Evolutionary conservation across 92 coral and sea anemone genomes (phyloP), one percentile per base, ranked within the genome.

Genomic region (Phenganax stokvisi): DNA sequence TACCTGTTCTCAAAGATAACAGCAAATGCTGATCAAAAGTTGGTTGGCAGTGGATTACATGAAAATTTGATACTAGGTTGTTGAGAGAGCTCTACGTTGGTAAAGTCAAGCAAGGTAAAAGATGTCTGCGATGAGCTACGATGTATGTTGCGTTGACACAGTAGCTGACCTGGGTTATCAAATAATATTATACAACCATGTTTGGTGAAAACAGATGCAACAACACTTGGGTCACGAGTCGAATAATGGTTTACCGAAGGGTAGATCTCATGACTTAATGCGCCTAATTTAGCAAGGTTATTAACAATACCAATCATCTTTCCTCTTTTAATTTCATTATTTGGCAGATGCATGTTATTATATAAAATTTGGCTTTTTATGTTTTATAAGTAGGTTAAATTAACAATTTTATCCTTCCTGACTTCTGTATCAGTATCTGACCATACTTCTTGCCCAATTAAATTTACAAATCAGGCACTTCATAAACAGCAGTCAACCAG

Each of bases 81-180:
- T 37, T 78, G 82, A 54, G 44, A 78, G 82, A 78, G 72, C 54
- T 61, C 72, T 62, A 78, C 72, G 82, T 29, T 78, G 82, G 59
- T 52, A 31, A 78, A 78, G 57, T 78, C 82, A 78, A 78, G 82
- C 72, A 78, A 61, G 72, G 72, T 52, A 78, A 78, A 78, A 78
- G 82, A 78, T 78, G 82, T 57, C 81, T 76, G 81, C 81, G 70
- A 76, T 76, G 81, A 78, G 72, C 82, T 78, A 55, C 82, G 82
- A 20, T 78, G 82, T 53, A 78, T n/a, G 72, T 51, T 66, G 72
- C 72, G 72, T 78, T 51, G 82, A 53, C 72, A 78, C 72, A 58
- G 68, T 63, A 78, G 82, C 9, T 78, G 82, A 78, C 82, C 82
- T 78, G 82, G 52, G 82, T 78, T 78, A 57, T 78, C 60, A 78